Percentiles rank a stretch among this genome's conserved stretches.
These are phyloP conservation scores for Eristalinus aeneus DNA, from an alignment of 2,888 invertebrate genomes.

Conservation along the genomic window DNA sequence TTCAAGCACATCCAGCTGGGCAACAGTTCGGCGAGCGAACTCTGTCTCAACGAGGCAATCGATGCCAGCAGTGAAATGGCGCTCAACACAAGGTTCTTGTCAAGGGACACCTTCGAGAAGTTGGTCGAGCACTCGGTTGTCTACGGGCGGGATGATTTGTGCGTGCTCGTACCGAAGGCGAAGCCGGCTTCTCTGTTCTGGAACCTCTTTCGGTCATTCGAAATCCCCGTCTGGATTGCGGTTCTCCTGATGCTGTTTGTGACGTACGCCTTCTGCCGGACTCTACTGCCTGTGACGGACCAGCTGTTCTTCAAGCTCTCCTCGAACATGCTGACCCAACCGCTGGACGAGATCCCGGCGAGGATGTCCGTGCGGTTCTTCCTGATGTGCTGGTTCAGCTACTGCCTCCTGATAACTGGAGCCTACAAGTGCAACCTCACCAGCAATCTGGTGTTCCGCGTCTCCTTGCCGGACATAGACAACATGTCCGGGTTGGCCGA, in stretches of 20 bases:
- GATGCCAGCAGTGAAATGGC: conserved; percentile 81
- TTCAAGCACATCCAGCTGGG: background rate
- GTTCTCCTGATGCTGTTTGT: conserved; percentile 73
- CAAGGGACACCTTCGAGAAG: conserved; percentile 81
- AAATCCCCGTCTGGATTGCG: conserved; percentile 75
- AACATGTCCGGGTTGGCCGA: conserved; percentile 75
- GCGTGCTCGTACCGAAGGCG: conserved; percentile 82
- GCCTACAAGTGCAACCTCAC: conserved; percentile 79
- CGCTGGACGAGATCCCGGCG: conserved; percentile 70
- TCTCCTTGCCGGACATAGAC: conserved; percentile 76
- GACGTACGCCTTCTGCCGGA: conserved; percentile 72
- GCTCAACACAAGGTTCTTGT: conserved; percentile 82
- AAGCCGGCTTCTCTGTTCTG: conserved; percentile 81
- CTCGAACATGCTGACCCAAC: conserved; percentile 74
- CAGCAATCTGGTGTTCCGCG: conserved; percentile 77
- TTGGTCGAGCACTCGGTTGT: conserved; percentile 82
- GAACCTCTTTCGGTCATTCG: conserved; percentile 79
- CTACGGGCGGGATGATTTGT: conserved; percentile 82
- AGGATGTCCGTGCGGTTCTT: conserved; percentile 74
- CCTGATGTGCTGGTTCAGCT: conserved; percentile 77
- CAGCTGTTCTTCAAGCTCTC: conserved; percentile 73
- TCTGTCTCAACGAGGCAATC: conserved; percentile 74
- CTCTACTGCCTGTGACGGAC: conserved; percentile 50
- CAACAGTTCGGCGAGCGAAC: conserved; percentile 73
- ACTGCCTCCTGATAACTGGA: conserved; percentile 77